Evolutionary conservation across 2,888 invertebrate genomes (phyloP), one percentile per base, ranked within the genome.

Genomic region (Microctonus hyperodae): DNA sequence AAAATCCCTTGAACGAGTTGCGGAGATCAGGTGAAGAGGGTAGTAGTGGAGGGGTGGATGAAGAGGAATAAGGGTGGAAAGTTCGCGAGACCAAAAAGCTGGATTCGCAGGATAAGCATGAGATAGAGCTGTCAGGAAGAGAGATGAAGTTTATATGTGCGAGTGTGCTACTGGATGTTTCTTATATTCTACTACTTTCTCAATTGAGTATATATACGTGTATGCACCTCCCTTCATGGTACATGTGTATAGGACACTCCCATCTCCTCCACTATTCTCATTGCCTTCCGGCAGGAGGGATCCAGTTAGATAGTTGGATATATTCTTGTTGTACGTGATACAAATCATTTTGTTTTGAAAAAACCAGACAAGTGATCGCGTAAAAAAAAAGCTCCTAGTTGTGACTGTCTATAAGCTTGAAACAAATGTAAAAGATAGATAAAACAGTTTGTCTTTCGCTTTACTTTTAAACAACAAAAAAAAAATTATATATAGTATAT

Each of bases 41-140:
- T 16, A 7, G 44, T 6, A 44, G 44, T 7, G n/a, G 16, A 16
- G 16, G 16, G 16, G n/a, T n/a, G n/a, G n/a, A n/a, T n/a, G n/a
- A n/a, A n/a, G 23, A n/a, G 23, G 37, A 13, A 65, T 69, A 70
- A 65, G 53, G 59, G 57, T 61, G 66, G 66, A 58, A 70, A 72
- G 69, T 74, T 70, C 64, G 69, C 69, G 70, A 71, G 62, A 73
- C 73, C 71, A 72, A 72, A 69, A 69, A 72, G 74, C 71, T 75
- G 71, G 75, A 77, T 77, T 74, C 76, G 61, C 58, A 61, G 73
- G 75, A 78, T 78, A 75, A 75, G 73, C 74, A 77, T 71, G 69
- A 80, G 80, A 83, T 82, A 78, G 78, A 81, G 76, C 79, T 81
- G 82, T 81, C 81, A 75, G 68, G 75, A 81, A 79, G 80, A 81